Conservation (phyloP, 1,140 invertebrate genomes). For the Tetragonula clypearis region DNA sequence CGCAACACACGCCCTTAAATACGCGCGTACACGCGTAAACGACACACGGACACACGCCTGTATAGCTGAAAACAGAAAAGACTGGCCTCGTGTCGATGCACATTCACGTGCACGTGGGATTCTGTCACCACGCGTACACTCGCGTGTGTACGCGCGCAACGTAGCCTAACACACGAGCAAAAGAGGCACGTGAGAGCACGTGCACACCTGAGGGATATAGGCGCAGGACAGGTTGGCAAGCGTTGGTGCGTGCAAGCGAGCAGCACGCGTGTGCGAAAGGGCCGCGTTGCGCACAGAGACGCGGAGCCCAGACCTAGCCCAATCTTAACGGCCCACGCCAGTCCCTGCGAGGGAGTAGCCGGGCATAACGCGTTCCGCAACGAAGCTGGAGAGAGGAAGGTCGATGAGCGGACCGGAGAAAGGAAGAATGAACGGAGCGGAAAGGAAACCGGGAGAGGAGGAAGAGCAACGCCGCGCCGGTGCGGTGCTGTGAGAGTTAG, state of each 20-base stretch:
- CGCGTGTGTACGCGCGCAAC: neutral
- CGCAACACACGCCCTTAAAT: slow-evolving; percentile 27
- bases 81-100: neutral
- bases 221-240: neutral
- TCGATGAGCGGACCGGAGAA: slow-evolving; percentile 22
- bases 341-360: slow-evolving; percentile 66
- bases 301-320: slow-evolving; percentile 73
- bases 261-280: neutral
- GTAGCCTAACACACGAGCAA: neutral
- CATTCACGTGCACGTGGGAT: neutral
- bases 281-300: slow-evolving; percentile 41
- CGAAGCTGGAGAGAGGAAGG: slow-evolving; percentile 37
- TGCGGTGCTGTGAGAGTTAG: slow-evolving; percentile 67
- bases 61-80: neutral
- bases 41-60: neutral
- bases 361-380: slow-evolving; percentile 64
- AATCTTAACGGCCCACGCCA: slow-evolving; percentile 72
- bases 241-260: slow-evolving; percentile 2
- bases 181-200: neutral
- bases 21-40: neutral
- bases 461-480: slow-evolving; percentile 24
- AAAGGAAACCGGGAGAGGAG: slow-evolving; percentile 33
- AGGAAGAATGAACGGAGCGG: slow-evolving; percentile 19
- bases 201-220: neutral
- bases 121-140: neutral